Evolutionary conservation across 2,888 invertebrate genomes (phyloP), one percentile per base, ranked within the genome.

Genomic region (Nezara viridula): DNA sequence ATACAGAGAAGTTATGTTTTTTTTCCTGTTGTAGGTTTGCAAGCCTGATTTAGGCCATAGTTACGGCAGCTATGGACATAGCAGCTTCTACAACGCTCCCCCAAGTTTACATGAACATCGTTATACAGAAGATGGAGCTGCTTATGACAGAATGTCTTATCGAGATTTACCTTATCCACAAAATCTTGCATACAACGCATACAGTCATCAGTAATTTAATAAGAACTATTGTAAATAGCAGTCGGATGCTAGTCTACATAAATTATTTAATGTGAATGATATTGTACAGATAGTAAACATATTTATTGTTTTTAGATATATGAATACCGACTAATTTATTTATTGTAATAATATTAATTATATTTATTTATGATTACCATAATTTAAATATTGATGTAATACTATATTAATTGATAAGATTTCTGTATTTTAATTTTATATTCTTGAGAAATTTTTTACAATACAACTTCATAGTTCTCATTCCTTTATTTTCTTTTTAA

Each of bases 61-160:
- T 0, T 93, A 93, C 91, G 94, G 94, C 0, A 92, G 92, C 86
- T 93, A 93, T 90, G 92, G 92, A 2, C 92, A 92, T 90, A 92
- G 93, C 89, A 92, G 92, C 90, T 93, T 93, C 91, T 93, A 93
- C 90, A 95, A 96, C 91, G 96, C 96, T 92, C 95, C 95, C 0
- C 95, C 96, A 0, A 95, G 91, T 89, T n/a, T n/a, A 5, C 37
- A 85, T 47, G 50, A 89, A 86, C 90, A 88, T 85, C 88, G 88
- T 85, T 90, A 89, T 73, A 19, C 49, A 32, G 44, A 85, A 49
- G 50, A 86, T 21, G 85, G 81, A 52, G 27, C 89, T 44, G 88
- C 89, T 37, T 90, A 90, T 21, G 66, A 90, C 14, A 87, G 90
- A 85, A 90, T 88, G 88, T 88, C 88, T 50, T 88, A 91, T 86